Percentiles rank a stretch among this genome's conserved stretches.
These are phyloP conservation scores for Syrista parreyssii DNA, from an alignment of 2,888 invertebrate genomes.

Conservation along the genomic window DNA sequence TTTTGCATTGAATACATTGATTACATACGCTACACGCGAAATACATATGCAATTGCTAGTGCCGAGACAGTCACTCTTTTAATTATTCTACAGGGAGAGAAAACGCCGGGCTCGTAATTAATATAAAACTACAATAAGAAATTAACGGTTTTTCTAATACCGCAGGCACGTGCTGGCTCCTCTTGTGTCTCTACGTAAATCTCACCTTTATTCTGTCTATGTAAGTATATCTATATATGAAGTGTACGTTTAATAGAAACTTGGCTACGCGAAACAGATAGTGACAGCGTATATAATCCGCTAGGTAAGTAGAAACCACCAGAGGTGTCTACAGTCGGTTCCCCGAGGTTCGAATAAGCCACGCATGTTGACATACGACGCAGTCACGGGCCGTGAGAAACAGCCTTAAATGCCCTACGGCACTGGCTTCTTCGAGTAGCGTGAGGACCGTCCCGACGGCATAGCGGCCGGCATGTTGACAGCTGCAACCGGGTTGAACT, in stretches of 20 bases:
- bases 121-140: not conserved
- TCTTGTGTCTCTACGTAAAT: not conserved
- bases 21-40: constrained; percentile 37
- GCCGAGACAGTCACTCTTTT: not conserved
- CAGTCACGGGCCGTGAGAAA: not conserved
- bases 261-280: not conserved
- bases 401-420: not conserved
- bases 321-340: not conserved
- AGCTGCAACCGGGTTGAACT: not conserved
- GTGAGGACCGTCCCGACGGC: not conserved
- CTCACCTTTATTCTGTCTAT: not conserved
- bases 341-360: not conserved
- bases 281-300: not conserved
- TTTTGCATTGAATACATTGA: constrained; percentile 56
- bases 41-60: constrained; percentile 42
- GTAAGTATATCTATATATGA: not conserved
- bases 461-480: not conserved
- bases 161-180: not conserved
- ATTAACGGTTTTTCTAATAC: not conserved
- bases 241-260: not conserved
- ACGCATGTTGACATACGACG: not conserved
- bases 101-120: not conserved
- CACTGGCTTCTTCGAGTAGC: not conserved
- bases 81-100: not conserved
- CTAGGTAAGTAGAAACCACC: not conserved